Evolutionary conservation across 1,140 invertebrate species (phyloP).

Genomic region (Lasioglossum baleicum): DNA sequence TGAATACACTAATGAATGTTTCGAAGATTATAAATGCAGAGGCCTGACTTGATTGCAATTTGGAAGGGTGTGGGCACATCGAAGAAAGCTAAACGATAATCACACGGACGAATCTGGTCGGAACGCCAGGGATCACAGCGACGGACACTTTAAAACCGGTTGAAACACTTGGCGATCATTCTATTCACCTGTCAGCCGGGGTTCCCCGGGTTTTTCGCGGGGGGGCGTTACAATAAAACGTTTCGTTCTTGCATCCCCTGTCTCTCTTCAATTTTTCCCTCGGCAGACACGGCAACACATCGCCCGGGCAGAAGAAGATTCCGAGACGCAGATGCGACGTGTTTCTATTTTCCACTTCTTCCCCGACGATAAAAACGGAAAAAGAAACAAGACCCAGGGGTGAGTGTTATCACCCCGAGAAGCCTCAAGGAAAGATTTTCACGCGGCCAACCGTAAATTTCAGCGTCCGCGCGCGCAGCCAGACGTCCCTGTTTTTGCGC

Average conservation of each 20-base stretch:
- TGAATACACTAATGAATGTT: too few species aligned
- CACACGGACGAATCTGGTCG: too few species aligned
- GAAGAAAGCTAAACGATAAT: too few species aligned
- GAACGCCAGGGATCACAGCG: too few species aligned
- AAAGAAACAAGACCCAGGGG: not conserved
- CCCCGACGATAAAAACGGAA: not conserved
- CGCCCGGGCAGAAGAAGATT: not conserved
- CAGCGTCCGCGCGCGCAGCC: not conserved
- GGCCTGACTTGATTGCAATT: too few species aligned
- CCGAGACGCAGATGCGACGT: not conserved
- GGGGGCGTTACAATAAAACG: not conserved
- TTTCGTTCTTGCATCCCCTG: not conserved
- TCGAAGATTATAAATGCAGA: too few species aligned
- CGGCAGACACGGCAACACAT: not conserved
- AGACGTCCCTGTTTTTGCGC: slow-evolving; percentile 29
- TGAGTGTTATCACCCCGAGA: slow-evolving; percentile 11
- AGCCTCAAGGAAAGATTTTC: slow-evolving; percentile 7
- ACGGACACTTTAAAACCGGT: not conserved
- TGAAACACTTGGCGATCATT: not conserved
- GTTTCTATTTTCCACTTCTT: not conserved
- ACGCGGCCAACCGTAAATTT: slow-evolving; percentile 33
- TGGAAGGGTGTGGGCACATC: too few species aligned
- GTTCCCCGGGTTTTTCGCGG: not conserved
- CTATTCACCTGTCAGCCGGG: not conserved
- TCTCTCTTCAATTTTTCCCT: not conserved